Percentiles rank a stretch among this genome's conserved stretches.
Evolutionary conservation across 1,140 invertebrate genomes (phyloP).

Genomic region (Cotesia typhae): DNA sequence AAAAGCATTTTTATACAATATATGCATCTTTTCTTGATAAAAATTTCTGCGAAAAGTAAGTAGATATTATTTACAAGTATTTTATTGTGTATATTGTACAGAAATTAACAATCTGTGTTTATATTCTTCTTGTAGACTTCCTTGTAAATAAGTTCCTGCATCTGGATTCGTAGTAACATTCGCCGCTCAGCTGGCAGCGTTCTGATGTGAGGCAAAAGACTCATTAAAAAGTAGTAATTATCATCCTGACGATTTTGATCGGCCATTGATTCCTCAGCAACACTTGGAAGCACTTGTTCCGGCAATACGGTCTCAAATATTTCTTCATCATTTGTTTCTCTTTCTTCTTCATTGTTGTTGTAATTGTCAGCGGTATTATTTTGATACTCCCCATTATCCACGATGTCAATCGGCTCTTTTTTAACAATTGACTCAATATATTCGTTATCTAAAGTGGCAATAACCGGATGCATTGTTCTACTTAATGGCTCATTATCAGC

Average conservation of each 20-base stretch:
- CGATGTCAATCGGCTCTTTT: too few relatives aligned
- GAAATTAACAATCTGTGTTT: conserved; percentile 1
- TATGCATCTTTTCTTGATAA: too few relatives aligned
- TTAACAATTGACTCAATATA: too few relatives aligned
- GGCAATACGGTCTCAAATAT: conserved; percentile 53
- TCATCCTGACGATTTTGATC: conserved; percentile 57
- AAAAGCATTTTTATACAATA: too few relatives aligned
- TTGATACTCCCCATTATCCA: too few relatives aligned
- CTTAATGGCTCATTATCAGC: too few relatives aligned
- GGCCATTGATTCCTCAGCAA: conserved; percentile 48
- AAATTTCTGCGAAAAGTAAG: background rate
- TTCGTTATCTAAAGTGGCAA: too few relatives aligned
- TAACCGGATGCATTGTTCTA: too few relatives aligned
- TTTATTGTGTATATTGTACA: background rate
- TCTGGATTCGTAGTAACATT: conserved; percentile 61
- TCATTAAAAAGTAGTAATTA: conserved; percentile 63
- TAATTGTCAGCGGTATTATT: too few relatives aligned
- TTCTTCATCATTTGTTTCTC: background rate
- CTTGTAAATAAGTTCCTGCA: conserved; percentile 63
- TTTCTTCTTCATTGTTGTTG: background rate
- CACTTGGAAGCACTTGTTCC: conserved; percentile 54
- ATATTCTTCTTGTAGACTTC: conserved; percentile 60
- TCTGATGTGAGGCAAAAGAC: conserved; percentile 60
- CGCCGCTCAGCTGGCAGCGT: conserved; percentile 55
- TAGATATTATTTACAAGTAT: background rate